phyloP scores from a whole-genome alignment of 1,140 invertebrate species.

The Diachasma alloeum region DNA sequence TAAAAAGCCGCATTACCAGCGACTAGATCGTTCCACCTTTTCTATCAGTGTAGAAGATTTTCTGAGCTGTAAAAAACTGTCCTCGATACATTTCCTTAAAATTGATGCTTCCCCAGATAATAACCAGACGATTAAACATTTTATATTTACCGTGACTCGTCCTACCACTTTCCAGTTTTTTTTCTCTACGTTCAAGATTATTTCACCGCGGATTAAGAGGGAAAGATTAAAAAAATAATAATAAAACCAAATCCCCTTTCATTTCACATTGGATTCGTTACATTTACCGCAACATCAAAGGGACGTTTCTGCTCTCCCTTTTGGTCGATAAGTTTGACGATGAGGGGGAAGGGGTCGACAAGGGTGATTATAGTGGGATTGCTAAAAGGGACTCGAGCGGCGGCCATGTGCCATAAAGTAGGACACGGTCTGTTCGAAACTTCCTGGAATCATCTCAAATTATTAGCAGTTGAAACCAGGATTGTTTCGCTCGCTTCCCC shows the following conservation, averaged over 20 bases:
- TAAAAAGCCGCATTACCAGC: too few relatives aligned
- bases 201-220: too few relatives aligned
- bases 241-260: not conserved
- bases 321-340: not conserved
- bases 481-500: not conserved
- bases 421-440: not conserved
- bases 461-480: not conserved
- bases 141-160: too few relatives aligned
- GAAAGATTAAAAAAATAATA: not conserved
- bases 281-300: not conserved
- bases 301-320: not conserved
- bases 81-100: too few relatives aligned
- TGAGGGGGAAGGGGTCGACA: not conserved
- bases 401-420: not conserved
- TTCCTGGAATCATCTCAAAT: constrained; percentile 5
- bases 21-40: too few relatives aligned
- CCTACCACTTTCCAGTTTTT: too few relatives aligned
- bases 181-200: too few relatives aligned
- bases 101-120: too few relatives aligned
- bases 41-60: too few relatives aligned
- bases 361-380: not conserved
- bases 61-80: too few relatives aligned
- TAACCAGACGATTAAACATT: too few relatives aligned
- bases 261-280: not conserved
- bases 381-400: not conserved